A percentile compares a stretch with the other conserved stretches of the same genome.
Conservation (phyloP, 1,140 invertebrate genomes). For the Philopotamus ludificatus region DNA sequence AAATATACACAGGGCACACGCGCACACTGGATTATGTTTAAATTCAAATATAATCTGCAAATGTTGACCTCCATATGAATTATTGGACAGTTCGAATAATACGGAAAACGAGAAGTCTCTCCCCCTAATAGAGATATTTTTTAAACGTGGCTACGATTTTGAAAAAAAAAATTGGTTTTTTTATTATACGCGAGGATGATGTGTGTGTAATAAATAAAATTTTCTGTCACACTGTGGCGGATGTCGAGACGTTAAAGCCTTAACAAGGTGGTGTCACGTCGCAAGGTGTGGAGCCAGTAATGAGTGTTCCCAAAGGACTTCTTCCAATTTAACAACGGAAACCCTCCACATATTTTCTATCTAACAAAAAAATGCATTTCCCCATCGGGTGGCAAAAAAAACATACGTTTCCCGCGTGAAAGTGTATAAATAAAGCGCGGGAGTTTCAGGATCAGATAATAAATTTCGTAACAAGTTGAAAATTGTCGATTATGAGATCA, state of each 20-base stretch:
- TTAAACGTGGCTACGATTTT: no score
- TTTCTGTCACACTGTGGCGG: slow-evolving; percentile 6
- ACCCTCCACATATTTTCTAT: not conserved
- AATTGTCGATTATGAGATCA: slow-evolving; percentile 24
- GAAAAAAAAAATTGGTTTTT: no score
- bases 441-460: slow-evolving; percentile 17
- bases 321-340: slow-evolving; percentile 22
- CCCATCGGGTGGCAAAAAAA: not conserved
- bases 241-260: slow-evolving; percentile 14
- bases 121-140: no score
- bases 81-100: no score
- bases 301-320: slow-evolving; percentile 34
- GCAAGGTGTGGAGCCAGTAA: slow-evolving; percentile 28
- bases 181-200: no score
- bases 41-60: no score
- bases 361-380: slow-evolving; percentile 9
- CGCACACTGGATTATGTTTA: not conserved
- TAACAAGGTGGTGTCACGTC: slow-evolving; percentile 34
- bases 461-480: slow-evolving; percentile 33
- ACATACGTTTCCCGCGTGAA: not conserved
- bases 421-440: not conserved
- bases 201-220: slow-evolving; percentile 37
- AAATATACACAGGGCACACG: no score
- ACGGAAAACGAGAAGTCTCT: slow-evolving; percentile 1
- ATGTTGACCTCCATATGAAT: no score